Base-by-base conservation (phyloP, 1,140 invertebrate species). In the Parasteatoda tepidariorum region DNA sequence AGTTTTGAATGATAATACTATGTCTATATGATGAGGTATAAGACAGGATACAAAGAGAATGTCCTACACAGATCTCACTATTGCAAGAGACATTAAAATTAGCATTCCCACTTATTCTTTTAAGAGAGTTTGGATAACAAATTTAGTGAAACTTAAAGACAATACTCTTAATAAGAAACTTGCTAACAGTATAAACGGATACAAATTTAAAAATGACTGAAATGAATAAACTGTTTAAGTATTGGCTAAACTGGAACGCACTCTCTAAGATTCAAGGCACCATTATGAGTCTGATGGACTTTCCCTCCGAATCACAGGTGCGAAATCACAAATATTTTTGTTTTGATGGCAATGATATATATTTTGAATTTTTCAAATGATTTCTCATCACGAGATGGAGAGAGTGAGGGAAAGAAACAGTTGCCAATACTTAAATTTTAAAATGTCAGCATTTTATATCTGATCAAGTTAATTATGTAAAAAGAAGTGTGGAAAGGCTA, bases 301-400 rank as follows among this genome's bases (percentile, higher is more conserved):
- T 70, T 83, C 70, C 66, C 62, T 73, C 81, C 18, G n/a, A 73
- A 83, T 83, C 81, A 83, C 81, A 83, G 81, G 81, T 83, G 81
- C 81, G 28, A 54, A 31, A 73, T 74, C 68, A 73, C 68, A 74
- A 64, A 28, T 26, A 18, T 68, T 61, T 34, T 33, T 41, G n/a
- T 79, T 79, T 79, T 67, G 24, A 59, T 74, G 30, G 64, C 48
- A 78, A 30, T 68, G 24, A 13, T 41, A 48, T 18, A 28, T 48
- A 22, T 59, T 74, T 48, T 22, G 5, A 41, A 18, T 33, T 67
- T 68, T 79, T 79, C 22, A 26, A 76, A 76, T 9, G 34, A n/a
- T 31, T 26, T 79, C 48, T 24, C 24, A 55, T 38, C 55, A 34
- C 26, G 54, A 68, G 18, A 55, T 24, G 31, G 67, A 82, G 66